A percentile compares a stretch with the other conserved stretches of the same genome.
phyloP scores from a whole-genome alignment of 37 sponge, comb jelly and placozoan species.

The Hormiphora californensis region DNA sequence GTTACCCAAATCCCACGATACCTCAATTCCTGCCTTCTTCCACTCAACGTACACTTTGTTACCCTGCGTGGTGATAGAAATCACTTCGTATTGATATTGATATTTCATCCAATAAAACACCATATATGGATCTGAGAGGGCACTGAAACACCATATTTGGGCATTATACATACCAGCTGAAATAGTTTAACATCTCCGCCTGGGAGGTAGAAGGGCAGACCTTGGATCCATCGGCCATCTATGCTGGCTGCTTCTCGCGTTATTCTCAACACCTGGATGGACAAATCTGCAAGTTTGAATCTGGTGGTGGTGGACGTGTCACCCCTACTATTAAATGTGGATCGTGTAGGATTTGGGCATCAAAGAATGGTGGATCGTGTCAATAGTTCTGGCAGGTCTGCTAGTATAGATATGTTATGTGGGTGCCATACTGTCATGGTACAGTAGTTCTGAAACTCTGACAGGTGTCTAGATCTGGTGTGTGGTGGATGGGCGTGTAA shows the following conservation, averaged over 20 bases:
- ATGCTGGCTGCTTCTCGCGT: constrained; percentile 34
- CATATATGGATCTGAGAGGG: background rate
- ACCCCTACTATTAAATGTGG: too few relatives aligned
- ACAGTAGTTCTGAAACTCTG: too few relatives aligned
- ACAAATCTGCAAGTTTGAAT: too few relatives aligned
- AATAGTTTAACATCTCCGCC: constrained; percentile 27
- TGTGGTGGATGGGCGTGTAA: too few relatives aligned
- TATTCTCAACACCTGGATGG: constrained; percentile 43
- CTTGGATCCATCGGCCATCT: constrained; percentile 14
- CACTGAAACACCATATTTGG: background rate
- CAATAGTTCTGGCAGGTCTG: too few relatives aligned
- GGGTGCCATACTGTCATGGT: too few relatives aligned
- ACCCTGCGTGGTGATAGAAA: background rate
- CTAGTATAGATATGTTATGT: too few relatives aligned
- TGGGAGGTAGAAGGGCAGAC: background rate
- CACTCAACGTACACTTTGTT: background rate
- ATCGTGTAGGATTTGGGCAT: constrained; percentile 13
- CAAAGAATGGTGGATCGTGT: background rate
- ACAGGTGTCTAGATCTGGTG: too few relatives aligned
- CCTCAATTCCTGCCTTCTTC: constrained; percentile 47
- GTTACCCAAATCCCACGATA: constrained; percentile 18
- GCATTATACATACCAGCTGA: background rate
- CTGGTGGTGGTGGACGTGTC: too few relatives aligned
- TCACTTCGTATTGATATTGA: background rate
- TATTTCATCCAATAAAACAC: background rate